A percentile compares a stretch with the other conserved stretches of the same genome.
phyloP scores from a whole-genome alignment of 1,140 invertebrate genomes.

The Zaprionus ornatus region DNA sequence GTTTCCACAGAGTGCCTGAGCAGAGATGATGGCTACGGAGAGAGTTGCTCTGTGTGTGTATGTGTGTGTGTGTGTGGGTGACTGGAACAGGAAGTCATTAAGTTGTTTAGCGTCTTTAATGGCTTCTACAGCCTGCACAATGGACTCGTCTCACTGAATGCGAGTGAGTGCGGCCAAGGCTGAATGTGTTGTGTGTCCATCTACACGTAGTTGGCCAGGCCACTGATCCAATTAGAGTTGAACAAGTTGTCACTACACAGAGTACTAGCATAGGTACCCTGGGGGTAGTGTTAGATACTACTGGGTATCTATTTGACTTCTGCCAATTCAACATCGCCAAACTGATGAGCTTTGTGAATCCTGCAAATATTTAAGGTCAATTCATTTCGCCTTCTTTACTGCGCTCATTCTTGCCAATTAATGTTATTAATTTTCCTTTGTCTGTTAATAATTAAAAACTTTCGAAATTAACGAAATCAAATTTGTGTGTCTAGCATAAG shows the following conservation, averaged over 20 bases:
- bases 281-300: too few species aligned
- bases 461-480: background rate
- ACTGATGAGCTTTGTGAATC: background rate
- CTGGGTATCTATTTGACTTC: background rate
- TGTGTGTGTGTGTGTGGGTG: constrained; percentile 46
- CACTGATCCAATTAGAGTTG: constrained; percentile 42
- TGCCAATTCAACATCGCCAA: background rate
- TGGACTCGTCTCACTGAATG: constrained; percentile 21
- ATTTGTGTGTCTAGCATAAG: background rate
- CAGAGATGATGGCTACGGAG: too few species aligned
- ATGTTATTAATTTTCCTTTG: background rate
- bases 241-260: background rate
- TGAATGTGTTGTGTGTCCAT: constrained; percentile 22
- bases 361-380: background rate
- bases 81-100: constrained; percentile 78
- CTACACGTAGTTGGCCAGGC: constrained; percentile 23
- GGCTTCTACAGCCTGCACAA: constrained; percentile 27
- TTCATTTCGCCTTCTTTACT: background rate
- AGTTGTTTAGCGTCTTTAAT: constrained; percentile 71
- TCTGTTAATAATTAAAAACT: constrained; percentile 2
- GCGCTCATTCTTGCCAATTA: background rate
- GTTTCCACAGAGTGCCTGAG: constrained; percentile 19
- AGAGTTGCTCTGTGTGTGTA: too few species aligned
- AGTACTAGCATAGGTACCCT: background rate
- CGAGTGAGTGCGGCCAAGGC: background rate